Base-by-base conservation (phyloP, 1,140 invertebrate species). In the Oncopodura yosiiana region DNA sequence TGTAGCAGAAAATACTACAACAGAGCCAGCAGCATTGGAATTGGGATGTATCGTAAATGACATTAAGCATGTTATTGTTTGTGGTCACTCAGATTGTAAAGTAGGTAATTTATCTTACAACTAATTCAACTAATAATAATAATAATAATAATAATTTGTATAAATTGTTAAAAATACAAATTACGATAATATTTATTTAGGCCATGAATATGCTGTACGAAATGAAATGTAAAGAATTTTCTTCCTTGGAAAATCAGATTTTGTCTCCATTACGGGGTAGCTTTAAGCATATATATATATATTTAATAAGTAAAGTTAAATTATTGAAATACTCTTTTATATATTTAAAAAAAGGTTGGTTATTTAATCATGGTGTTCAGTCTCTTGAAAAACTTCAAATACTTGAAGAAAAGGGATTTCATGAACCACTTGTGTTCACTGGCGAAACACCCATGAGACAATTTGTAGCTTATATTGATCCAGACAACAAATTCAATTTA, bases 61-160 rank as follows among this genome's bases (percentile, higher is more conserved):
- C 65, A 91, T 96, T 41, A 78, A 83, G 49, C 88, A 96, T 69
- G 82, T 97, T 42, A 90, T 96, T 58, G 89, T 97, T 12, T 95
- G 91, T 68, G 94, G 94, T 0, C 94, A 96, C 69, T 94, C 91
- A 41, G 94, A 97, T 71, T 97, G 93, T 69, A 96, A 96, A 70
- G 79, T 80, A 68, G 60, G 60, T 60, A 34, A 49, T 8, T 43
- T 19, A 19, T 23, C 11, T 5, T n/a, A n/a, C n/a, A n/a, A n/a
- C n/a, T n/a, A n/a, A n/a, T n/a, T n/a, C n/a, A n/a, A n/a, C n/a
- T n/a, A n/a, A n/a, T n/a, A n/a, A n/a, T n/a, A n/a, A n/a, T n/a
- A n/a, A 14, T 44, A 24, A 11, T 26, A 53, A 49, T 5, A 4
- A 23, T n/a, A 21, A 14, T 53, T 53, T 49, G 8, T 24, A 8